Evolutionary conservation across 1,140 invertebrate genomes (phyloP).

Genomic region (Drosophila sp.): DNA sequence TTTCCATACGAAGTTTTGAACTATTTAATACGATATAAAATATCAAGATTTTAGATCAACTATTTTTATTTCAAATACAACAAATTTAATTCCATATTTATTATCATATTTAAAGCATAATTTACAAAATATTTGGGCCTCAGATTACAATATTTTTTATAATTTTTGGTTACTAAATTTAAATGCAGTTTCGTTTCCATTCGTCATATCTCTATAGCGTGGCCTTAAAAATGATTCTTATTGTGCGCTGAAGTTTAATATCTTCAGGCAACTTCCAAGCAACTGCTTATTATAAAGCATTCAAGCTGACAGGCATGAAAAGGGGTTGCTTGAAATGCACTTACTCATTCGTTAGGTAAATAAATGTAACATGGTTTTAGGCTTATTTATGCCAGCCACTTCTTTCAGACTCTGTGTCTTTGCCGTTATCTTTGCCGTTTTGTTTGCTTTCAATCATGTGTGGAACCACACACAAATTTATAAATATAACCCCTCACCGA

Average conservation of each 20-base stretch:
- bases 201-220: too few species aligned
- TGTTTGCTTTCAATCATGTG: slow-evolving; percentile 41
- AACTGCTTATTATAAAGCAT: not conserved
- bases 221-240: too few species aligned
- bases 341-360: slow-evolving; percentile 16
- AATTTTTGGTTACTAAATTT: too few species aligned
- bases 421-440: slow-evolving; percentile 1
- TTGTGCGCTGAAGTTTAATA: slow-evolving; percentile 3
- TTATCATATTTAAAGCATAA: too few species aligned
- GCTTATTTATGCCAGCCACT: slow-evolving; percentile 9
- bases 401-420: too few species aligned
- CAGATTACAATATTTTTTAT: too few species aligned
- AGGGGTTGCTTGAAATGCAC: not conserved
- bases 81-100: too few species aligned
- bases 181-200: not conserved
- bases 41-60: too few species aligned
- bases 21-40: not conserved
- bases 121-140: too few species aligned
- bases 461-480: slow-evolving; percentile 9
- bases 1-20: too few species aligned
- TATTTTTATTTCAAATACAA: too few species aligned
- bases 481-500: not conserved
- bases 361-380: slow-evolving; percentile 26
- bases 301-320: slow-evolving; percentile 11
- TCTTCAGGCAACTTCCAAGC: slow-evolving; percentile 2